Evolutionary conservation across 2,888 invertebrate genomes (phyloP), one percentile per base, ranked within the genome.

Genomic region (Thyatira batis): DNA sequence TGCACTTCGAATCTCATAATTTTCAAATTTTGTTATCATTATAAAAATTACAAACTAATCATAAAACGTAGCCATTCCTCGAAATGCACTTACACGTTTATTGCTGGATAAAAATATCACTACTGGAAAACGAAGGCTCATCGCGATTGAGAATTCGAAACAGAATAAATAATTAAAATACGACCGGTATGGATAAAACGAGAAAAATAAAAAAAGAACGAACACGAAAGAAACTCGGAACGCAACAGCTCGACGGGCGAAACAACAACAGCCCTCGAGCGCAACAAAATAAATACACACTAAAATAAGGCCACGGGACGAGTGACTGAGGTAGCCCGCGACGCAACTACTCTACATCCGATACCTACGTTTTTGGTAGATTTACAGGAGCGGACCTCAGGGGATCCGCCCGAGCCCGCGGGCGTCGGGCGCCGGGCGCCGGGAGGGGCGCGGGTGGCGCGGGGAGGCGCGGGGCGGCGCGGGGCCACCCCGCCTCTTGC

Each of bases 101-200:
- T 92, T 92, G 92, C 92, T 92, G 86, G 83, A 85, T 88, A 85
- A 87, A 84, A 92, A 92, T 92, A 92, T 92, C 92, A 92, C 92
- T 90, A 89, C 81, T 89, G 89, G 88, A 90, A 90, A 89, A 89
- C 87, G 84, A 87, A 84, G 83, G 88, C 85, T 86, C 85, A 76
- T 78, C 77, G 78, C 81, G 84, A 81, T 81, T 83, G 87, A 87
- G 83, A 87, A 84, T 87, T 86, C 78, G 76, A 84, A 85, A 86
- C 81, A 82, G 79, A 89, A 89, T 90, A 90, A 91, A 89, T 89
- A 88, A 87, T 87, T 82, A 84, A 82, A 85, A 88, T 85, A 85
- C 83, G 75, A 73, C 71, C 74, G 82, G 84, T 84, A 84, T 77
- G 80, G 82, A 84, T 78, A 87, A 87, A 86, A 87, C 82, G 78